phyloP scores from a whole-genome alignment of 2,888 invertebrate species.

The Ectemnius continuus region DNA sequence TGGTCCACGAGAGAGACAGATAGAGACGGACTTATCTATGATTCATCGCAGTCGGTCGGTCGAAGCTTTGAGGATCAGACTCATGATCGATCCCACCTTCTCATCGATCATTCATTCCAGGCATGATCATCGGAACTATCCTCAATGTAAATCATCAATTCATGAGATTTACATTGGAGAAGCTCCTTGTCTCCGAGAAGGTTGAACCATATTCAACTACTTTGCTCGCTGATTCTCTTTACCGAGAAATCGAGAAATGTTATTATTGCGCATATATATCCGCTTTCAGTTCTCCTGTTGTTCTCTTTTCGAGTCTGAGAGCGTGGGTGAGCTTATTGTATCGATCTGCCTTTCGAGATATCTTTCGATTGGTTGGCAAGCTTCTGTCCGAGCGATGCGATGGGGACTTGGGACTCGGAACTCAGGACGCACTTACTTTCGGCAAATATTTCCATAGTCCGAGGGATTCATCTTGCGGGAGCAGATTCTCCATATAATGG shows the following conservation, averaged over 20 bases:
- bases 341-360: neutral
- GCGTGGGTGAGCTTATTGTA: neutral
- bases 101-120: constrained; percentile 15
- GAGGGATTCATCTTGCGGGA: constrained; percentile 6
- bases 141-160: neutral
- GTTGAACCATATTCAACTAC: too few species aligned
- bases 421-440: constrained; percentile 16
- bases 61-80: constrained; percentile 13
- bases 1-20: neutral
- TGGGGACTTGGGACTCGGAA: too few species aligned
- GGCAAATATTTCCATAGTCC: constrained; percentile 20
- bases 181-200: neutral
- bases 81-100: constrained; percentile 29
- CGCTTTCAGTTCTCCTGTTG: neutral
- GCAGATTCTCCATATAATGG: constrained; percentile 2
- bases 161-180: constrained; percentile 23
- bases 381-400: neutral
- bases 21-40: constrained; percentile 21
- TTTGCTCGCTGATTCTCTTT: constrained; percentile 1
- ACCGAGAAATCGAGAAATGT: neutral
- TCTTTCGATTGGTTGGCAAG: neutral
- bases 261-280: neutral
- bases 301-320: neutral
- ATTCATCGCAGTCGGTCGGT: constrained; percentile 24
- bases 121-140: constrained; percentile 14